Evolutionary conservation across 35 echinoderm and acorn worm species (phyloP).

Genomic region (Hemicentrotus pulcherrimus): DNA sequence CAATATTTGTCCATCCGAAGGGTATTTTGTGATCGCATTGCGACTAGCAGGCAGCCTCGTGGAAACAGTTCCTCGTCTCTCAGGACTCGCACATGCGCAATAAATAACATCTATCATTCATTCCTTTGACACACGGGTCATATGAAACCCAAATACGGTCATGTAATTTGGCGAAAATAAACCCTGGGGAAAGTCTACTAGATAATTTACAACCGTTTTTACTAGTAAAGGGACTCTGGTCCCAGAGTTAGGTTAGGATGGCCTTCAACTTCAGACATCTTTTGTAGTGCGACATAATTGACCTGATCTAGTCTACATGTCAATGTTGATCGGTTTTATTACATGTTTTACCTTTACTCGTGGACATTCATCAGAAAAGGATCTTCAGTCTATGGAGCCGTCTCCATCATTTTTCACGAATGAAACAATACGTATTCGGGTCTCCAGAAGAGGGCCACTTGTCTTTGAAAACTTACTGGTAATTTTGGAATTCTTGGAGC

Average conservation of each 20-base stretch:
- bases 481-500: no score
- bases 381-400: no score
- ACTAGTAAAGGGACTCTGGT: neutral
- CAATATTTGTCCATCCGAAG: neutral
- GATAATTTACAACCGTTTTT: conserved; percentile 48
- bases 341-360: no score
- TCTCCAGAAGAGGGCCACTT: no score
- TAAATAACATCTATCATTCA: conserved; percentile 56
- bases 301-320: neutral
- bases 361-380: no score
- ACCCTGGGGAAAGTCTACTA: conserved; percentile 36
- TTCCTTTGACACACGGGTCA: conserved; percentile 36
- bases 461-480: no score
- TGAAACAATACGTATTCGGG: no score
- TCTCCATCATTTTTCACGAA: no score
- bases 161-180: conserved; percentile 52
- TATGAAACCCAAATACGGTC: conserved; percentile 47
- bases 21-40: neutral
- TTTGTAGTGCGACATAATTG: neutral
- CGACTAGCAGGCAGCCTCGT: conserved; percentile 26
- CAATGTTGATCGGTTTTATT: no score
- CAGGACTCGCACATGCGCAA: conserved; percentile 47
- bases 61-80: conserved; percentile 4
- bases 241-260: neutral
- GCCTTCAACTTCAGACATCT: conserved; percentile 16